Evolutionary conservation across 2,113 vertebrate species (phyloP).

Genomic region (Pandion haliaetus): DNA sequence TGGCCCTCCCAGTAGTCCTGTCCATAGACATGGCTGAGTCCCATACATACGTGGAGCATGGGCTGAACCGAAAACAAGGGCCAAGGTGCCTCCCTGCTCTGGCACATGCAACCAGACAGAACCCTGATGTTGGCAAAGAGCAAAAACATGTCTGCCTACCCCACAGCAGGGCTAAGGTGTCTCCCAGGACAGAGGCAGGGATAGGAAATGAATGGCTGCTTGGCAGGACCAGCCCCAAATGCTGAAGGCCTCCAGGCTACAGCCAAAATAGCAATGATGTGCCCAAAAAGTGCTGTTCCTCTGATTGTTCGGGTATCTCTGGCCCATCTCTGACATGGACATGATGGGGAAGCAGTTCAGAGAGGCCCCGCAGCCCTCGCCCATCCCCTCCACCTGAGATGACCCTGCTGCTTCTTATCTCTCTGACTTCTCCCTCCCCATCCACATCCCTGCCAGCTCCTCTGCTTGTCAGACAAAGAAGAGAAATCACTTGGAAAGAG

Average conservation of each 20-base stretch:
- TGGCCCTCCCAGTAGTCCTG: background rate
- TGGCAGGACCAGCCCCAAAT: background rate
- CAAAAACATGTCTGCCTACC: rapidly evolving
- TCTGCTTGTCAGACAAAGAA: background rate
- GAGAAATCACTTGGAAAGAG: slow-evolving; percentile 50
- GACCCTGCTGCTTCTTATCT: background rate
- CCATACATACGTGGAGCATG: rapidly evolving
- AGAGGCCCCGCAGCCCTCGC: rapidly evolving
- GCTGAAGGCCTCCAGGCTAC: background rate
- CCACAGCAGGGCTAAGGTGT: background rate
- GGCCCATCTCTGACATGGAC: rapidly evolving
- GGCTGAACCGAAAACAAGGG: rapidly evolving
- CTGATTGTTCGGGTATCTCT: background rate
- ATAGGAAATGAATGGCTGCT: background rate
- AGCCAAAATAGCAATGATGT: background rate
- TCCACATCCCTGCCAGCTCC: background rate
- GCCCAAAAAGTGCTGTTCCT: background rate
- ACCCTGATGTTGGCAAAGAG: background rate
- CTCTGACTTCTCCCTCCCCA: background rate
- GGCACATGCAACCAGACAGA: background rate
- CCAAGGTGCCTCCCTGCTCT: background rate
- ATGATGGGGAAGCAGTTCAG: background rate
- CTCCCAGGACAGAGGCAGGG: background rate
- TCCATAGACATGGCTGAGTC: rapidly evolving
- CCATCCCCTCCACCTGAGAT: background rate